phyloP scores from a whole-genome alignment of 2,797 vertebrate genomes.

The Cossypha dichroa region DNA sequence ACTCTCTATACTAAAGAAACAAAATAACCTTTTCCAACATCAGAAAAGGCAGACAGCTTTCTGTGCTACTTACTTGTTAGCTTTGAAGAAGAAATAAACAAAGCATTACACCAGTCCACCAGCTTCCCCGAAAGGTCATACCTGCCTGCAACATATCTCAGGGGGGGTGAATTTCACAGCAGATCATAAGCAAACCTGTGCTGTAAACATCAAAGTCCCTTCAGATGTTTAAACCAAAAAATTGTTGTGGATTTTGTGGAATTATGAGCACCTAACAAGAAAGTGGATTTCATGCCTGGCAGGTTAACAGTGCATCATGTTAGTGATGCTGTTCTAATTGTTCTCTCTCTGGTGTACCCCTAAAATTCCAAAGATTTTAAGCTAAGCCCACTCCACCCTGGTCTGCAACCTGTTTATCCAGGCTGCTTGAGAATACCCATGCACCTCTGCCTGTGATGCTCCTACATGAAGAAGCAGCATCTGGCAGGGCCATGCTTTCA shows the following conservation, averaged over 20 bases:
- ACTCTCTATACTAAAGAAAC: not conserved
- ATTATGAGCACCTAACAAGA: not conserved
- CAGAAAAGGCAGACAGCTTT: not conserved
- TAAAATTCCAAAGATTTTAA: constrained; percentile 31
- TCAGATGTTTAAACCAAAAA: constrained; percentile 1
- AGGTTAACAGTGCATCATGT: rapidly evolving
- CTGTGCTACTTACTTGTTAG: not conserved
- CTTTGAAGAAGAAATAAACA: constrained; percentile 40
- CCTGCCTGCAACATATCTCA: not conserved
- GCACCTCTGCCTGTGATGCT: not conserved
- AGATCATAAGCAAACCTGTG: not conserved
- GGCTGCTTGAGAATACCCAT: not conserved
- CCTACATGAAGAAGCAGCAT: not conserved
- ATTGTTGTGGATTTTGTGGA: not conserved
- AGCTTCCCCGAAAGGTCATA: constrained; percentile 21
- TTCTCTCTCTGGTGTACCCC: not conserved
- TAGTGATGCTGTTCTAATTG: not conserved
- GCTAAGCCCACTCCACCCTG: not conserved
- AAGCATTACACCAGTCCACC: not conserved
- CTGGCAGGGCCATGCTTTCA: not conserved
- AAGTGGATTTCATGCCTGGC: not conserved
- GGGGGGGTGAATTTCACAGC: not conserved
- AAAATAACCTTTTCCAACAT: not conserved
- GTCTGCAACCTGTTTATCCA: not conserved
- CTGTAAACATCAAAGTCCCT: not conserved